A percentile compares a stretch with the other conserved stretches of the same genome.
phyloP scores from a whole-genome alignment of 2,888 invertebrate species.

The Tinea semifulvella region DNA sequence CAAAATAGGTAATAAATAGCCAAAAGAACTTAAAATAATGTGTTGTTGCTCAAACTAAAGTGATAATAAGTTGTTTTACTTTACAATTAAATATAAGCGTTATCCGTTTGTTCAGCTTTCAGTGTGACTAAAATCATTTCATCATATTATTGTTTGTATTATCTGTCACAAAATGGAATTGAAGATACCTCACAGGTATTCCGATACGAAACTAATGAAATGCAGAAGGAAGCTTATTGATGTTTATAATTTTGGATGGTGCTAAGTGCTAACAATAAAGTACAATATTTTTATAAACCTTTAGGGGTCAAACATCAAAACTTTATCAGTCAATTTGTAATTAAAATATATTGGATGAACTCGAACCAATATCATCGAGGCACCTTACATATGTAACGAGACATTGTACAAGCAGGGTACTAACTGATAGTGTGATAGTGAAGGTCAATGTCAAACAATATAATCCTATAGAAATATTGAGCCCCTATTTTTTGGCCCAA shows the following conservation, averaged over 20 bases:
- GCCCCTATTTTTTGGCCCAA: not conserved
- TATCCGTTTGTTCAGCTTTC: not conserved
- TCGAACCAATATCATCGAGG: too few species aligned
- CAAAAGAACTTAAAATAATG: not conserved
- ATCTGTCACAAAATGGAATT: too few species aligned
- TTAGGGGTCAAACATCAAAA: conserved; percentile 37
- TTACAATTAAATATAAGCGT: conserved; percentile 5
- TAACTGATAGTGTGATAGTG: not conserved
- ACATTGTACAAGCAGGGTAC: conserved; percentile 6
- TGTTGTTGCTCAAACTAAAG: conserved; percentile 35
- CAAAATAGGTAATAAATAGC: conserved; percentile 5
- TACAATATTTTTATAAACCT: conserved; percentile 51
- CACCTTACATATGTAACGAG: conserved; percentile 3
- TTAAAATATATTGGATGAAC: conserved; percentile 6
- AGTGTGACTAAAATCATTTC: too few species aligned
- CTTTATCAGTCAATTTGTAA: conserved; percentile 10
- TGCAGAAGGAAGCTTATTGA: too few species aligned
- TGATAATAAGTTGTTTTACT: conserved; percentile 23
- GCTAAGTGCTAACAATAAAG: conserved; percentile 47
- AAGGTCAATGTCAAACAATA: conserved; percentile 1
- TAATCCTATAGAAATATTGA: conserved; percentile 4
- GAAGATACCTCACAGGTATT: too few species aligned
- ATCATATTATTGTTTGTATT: too few species aligned
- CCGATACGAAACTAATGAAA: too few species aligned
- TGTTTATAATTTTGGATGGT: conserved; percentile 28